Conservation (phyloP, 2,113 vertebrate species). For the Galemys pyrenaicus region DNA sequence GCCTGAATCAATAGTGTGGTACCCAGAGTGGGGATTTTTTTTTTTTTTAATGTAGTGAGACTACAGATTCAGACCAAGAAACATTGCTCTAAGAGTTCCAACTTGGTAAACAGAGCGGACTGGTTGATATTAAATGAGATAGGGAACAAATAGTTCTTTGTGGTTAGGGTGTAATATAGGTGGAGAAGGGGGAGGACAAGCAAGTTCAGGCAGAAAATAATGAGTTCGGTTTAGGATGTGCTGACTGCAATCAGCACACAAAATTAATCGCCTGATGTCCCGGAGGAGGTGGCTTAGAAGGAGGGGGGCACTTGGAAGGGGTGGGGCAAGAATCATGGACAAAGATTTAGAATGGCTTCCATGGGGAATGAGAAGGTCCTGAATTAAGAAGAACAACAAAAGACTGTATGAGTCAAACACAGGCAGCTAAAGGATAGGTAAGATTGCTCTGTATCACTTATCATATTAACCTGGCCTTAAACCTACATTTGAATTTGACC, state of each 20-base stretch:
- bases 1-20: not conserved
- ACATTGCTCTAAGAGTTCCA: not conserved
- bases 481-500: slow-evolving; percentile 44
- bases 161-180: slow-evolving; percentile 37
- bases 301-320: not conserved
- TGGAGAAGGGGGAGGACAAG: slow-evolving; percentile 10
- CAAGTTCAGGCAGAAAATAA: slow-evolving; percentile 69
- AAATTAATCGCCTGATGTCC: not conserved
- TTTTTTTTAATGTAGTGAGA: not conserved
- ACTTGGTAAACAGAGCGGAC: not conserved
- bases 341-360: not conserved
- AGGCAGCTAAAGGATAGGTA: not conserved
- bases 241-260: not conserved
- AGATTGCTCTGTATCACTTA: not conserved
- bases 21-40: not conserved
- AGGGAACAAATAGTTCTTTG: slow-evolving; percentile 63
- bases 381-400: not conserved
- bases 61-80: not conserved
- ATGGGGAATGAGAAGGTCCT: not conserved
- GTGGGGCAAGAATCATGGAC: not conserved
- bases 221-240: slow-evolving; percentile 7
- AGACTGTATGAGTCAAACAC: not conserved
- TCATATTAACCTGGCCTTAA: not conserved
- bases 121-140: slow-evolving; percentile 55
- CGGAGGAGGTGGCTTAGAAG: not conserved